These are phyloP conservation scores for Siniperca knerii DNA, from an alignment of 2,113 vertebrate species.

Conservation along the genomic window DNA sequence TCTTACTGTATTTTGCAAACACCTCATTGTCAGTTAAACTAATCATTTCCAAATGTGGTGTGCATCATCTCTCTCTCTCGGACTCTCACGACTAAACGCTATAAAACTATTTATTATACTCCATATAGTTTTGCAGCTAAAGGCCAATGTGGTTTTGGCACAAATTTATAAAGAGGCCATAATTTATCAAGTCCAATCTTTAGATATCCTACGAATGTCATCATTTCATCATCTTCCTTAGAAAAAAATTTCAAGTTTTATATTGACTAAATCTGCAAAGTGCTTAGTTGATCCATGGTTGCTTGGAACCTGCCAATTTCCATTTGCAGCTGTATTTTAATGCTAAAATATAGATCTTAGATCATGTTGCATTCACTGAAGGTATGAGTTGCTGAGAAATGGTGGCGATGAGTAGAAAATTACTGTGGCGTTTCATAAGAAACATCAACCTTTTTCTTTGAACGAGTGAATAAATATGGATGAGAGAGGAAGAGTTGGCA, in stretches of 20 bases:
- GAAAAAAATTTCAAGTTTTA: neutral
- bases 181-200: slow-evolving; percentile 34
- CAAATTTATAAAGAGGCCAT: slow-evolving; percentile 15
- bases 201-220: slow-evolving; percentile 6
- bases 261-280: slow-evolving; percentile 2
- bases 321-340: neutral
- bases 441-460: slow-evolving; percentile 37
- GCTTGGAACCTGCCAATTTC: neutral
- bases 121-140: slow-evolving; percentile 31
- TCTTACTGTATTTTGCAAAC: slow-evolving; percentile 38
- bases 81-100: slow-evolving; percentile 24
- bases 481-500: slow-evolving; percentile 23
- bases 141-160: slow-evolving; percentile 38
- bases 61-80: slow-evolving; percentile 18
- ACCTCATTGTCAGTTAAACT: slow-evolving; percentile 30
- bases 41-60: slow-evolving; percentile 62
- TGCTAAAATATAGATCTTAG: neutral
- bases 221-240: slow-evolving; percentile 12
- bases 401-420: slow-evolving; percentile 20
- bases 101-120: slow-evolving; percentile 47
- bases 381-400: slow-evolving; percentile 16
- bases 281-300: slow-evolving; percentile 10
- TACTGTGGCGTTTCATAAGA: slow-evolving; percentile 37
- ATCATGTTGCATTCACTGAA: slow-evolving; percentile 12
- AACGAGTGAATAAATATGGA: slow-evolving; percentile 46